Conservation (phyloP, 2,888 invertebrate species). For the Frankliniella fusca region DNA sequence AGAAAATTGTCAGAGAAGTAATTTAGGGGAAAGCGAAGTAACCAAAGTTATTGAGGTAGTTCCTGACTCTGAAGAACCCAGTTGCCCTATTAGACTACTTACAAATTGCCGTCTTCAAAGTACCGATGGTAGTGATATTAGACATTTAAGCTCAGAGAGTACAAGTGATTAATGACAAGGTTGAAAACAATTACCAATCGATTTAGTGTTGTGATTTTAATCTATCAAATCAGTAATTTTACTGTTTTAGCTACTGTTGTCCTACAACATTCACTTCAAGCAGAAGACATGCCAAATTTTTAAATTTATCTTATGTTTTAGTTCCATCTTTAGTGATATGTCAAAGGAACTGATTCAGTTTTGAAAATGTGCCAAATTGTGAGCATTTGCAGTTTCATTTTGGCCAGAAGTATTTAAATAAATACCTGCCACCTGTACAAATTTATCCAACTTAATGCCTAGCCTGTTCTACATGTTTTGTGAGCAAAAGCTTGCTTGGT, state of each 20-base stretch:
- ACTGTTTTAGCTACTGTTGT: background rate
- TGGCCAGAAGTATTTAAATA: background rate
- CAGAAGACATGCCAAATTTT: background rate
- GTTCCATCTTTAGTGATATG: background rate
- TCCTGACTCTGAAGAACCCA: background rate
- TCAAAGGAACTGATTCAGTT: background rate
- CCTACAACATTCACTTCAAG: background rate
- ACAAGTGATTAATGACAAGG: background rate
- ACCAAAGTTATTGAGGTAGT: background rate
- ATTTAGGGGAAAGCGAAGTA: background rate
- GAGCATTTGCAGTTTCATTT: background rate
- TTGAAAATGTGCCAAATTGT: background rate
- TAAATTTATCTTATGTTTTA: background rate
- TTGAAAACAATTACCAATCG: background rate
- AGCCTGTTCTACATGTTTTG: background rate
- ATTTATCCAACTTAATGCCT: background rate
- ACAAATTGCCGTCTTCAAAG: background rate
- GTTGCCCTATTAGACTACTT: background rate
- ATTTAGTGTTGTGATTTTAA: background rate
- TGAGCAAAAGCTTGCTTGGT: background rate
- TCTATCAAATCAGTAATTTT: background rate
- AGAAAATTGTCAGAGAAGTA: background rate
- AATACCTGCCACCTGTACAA: background rate
- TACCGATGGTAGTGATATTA: background rate
- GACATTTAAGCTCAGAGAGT: background rate